These are phyloP conservation scores for Oplegnathus fasciatus DNA, from an alignment of 2,113 vertebrate genomes.

Conservation along the genomic window DNA sequence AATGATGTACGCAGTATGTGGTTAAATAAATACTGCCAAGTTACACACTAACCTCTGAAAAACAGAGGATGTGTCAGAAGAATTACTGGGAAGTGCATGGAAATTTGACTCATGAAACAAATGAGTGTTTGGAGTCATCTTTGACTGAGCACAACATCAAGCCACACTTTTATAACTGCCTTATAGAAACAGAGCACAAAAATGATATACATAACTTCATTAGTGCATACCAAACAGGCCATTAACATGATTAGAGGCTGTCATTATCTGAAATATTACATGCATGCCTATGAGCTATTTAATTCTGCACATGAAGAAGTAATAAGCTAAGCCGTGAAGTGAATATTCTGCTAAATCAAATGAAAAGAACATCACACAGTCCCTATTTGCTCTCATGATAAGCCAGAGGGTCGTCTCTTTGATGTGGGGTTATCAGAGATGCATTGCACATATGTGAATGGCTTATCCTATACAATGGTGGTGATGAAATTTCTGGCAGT, in stretches of 20 bases:
- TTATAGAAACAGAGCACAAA: slow-evolving; percentile 1
- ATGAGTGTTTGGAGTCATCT: slow-evolving; percentile 30
- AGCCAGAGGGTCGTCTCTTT: slow-evolving; percentile 8
- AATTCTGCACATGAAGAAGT: slow-evolving; percentile 35
- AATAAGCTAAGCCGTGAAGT: slow-evolving; percentile 14
- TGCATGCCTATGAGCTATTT: slow-evolving; percentile 41
- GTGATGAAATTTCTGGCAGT: not conserved
- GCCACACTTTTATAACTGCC: not conserved
- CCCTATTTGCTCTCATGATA: not conserved
- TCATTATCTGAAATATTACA: slow-evolving; percentile 45
- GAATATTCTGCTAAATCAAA: slow-evolving; percentile 33
- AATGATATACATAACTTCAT: slow-evolving; percentile 34
- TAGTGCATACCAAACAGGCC: slow-evolving; percentile 16
- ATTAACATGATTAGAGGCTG: slow-evolving; percentile 49
- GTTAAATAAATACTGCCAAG: slow-evolving; percentile 25
- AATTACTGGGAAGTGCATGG: slow-evolving; percentile 8
- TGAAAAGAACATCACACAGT: slow-evolving; percentile 8
- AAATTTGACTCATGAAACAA: slow-evolving; percentile 37
- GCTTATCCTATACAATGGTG: not conserved
- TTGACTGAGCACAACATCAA: slow-evolving; percentile 32
- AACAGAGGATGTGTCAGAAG: slow-evolving; percentile 12
- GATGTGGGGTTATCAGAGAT: slow-evolving; percentile 12
- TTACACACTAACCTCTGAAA: slow-evolving; percentile 12
- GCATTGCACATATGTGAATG: not conserved
- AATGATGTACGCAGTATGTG: slow-evolving; percentile 3